Evolutionary conservation across 2,113 vertebrate genomes (phyloP).

Genomic region (Misgurnus anguillicaudatus): DNA sequence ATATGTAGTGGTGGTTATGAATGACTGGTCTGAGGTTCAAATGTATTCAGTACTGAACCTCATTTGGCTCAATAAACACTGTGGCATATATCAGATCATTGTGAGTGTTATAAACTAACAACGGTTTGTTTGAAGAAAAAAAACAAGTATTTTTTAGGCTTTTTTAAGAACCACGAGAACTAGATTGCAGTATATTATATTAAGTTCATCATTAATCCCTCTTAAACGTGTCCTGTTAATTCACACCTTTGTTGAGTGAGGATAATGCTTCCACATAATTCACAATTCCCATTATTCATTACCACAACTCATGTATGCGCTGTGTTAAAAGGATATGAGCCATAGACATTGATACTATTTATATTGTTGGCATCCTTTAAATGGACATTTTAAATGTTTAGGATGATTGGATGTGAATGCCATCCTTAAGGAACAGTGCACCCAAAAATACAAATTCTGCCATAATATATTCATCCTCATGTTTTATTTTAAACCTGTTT

Average conservation of each 20-base stretch:
- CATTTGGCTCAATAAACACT: constrained; percentile 56
- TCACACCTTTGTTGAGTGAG: background rate
- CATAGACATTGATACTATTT: background rate
- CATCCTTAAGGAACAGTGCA: constrained; percentile 13
- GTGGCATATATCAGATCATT: constrained; percentile 35
- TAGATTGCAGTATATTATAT: constrained; percentile 13
- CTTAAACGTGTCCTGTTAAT: constrained; percentile 12
- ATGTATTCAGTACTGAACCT: constrained; percentile 26
- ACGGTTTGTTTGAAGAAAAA: constrained; percentile 12
- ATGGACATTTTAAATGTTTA: background rate
- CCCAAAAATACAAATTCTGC: background rate
- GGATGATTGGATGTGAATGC: background rate
- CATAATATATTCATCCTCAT: background rate
- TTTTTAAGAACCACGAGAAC: constrained; percentile 22
- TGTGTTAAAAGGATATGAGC: background rate
- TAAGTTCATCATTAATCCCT: constrained; percentile 26
- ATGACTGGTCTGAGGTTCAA: background rate
- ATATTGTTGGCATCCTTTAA: background rate
- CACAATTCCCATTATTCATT: constrained; percentile 4
- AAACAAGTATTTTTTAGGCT: background rate
- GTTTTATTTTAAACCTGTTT: background rate
- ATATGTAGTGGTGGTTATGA: background rate
- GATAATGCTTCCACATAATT: constrained; percentile 9
- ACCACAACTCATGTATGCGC: constrained; percentile 12
- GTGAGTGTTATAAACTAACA: constrained; percentile 32